Evolutionary conservation across 2,797 vertebrate species (phyloP).

Genomic region (Acrossocheilus fasciatus): DNA sequence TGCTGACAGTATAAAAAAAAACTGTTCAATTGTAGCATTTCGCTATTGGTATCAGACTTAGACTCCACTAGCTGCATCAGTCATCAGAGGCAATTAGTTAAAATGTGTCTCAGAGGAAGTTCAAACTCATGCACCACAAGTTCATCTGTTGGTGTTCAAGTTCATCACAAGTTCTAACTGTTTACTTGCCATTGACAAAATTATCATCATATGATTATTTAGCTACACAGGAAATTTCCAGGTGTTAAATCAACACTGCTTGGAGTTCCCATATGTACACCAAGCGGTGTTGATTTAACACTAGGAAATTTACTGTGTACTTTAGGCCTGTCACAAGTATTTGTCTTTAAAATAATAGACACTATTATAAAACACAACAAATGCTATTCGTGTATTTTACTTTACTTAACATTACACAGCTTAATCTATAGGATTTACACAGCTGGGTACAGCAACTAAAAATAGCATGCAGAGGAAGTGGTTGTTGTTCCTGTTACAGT

Average conservation of each 20-base stretch:
- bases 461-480: conserved; percentile 30
- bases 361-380: not conserved
- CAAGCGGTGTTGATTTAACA: too few species aligned
- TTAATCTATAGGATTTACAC: not conserved
- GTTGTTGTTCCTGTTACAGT: conserved; percentile 25
- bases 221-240: too few species aligned
- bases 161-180: not conserved
- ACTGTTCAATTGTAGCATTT: not conserved
- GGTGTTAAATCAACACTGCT: too few species aligned
- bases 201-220: not conserved
- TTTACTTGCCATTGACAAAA: not conserved
- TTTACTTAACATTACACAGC: not conserved
- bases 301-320: too few species aligned
- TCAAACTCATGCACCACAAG: not conserved
- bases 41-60: not conserved
- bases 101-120: not conserved
- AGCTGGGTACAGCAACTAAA: not conserved
- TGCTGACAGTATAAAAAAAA: not conserved
- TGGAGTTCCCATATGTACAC: too few species aligned
- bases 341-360: not conserved
- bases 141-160: not conserved
- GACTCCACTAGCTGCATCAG: not conserved
- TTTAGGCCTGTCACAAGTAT: not conserved
- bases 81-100: not conserved
- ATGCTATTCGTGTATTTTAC: not conserved